Conservation (phyloP, 2,113 vertebrate genomes). For the Phoxinus phoxinus region DNA sequence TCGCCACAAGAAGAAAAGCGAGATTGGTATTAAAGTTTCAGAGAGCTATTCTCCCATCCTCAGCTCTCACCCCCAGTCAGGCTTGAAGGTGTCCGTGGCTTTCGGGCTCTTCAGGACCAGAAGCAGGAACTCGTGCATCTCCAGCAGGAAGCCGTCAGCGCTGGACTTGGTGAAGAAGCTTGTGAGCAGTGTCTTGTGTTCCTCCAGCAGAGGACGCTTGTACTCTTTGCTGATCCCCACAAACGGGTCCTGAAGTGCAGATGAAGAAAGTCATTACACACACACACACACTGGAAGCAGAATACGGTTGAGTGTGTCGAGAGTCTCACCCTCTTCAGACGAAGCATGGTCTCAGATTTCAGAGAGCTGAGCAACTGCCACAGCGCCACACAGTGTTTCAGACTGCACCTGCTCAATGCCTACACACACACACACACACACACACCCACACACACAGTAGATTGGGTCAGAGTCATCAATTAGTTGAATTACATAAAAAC, state of each 20-base stretch:
- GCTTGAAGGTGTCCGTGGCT: conserved; percentile 69
- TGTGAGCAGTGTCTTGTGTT: conserved; percentile 72
- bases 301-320: not conserved
- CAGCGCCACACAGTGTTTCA: conserved; percentile 84
- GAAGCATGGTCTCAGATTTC: conserved; percentile 89
- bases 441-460: too few relatives aligned
- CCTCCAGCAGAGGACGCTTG: conserved; percentile 71
- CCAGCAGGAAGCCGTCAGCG: conserved; percentile 83
- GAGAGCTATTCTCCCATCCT: too few relatives aligned
- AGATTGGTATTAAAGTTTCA: too few relatives aligned
- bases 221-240: conserved; percentile 75
- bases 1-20: too few relatives aligned
- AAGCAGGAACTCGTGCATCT: conserved; percentile 90
- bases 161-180: conserved; percentile 78
- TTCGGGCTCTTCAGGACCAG: conserved; percentile 76
- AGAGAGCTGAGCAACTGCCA: conserved; percentile 89
- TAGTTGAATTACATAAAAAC: not conserved
- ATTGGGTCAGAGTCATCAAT: not conserved
- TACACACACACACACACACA: conserved; percentile 60
- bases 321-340: conserved; percentile 80
- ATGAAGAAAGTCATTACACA: not conserved
- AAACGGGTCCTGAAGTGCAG: conserved; percentile 86
- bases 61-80: conserved; percentile 80
- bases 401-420: conserved; percentile 80
- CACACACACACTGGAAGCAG: not conserved